A percentile compares a stretch with the other conserved stretches of the same genome.
phyloP scores from a whole-genome alignment of 2,113 vertebrate genomes.

The Pituophis catenifer region DNA sequence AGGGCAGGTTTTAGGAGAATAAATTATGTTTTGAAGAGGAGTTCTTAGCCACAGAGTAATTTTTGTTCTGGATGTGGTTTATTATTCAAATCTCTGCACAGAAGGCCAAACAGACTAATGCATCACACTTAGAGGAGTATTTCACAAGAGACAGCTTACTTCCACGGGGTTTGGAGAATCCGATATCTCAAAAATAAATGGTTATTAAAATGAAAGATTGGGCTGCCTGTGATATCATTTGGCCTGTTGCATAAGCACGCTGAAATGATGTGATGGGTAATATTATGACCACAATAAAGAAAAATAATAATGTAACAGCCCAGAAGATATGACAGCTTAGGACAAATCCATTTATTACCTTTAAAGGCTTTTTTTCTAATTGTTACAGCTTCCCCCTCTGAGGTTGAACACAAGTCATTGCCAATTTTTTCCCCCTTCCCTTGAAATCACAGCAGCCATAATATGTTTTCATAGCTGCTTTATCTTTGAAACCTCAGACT shows the following conservation, averaged over 20 bases:
- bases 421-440: background rate
- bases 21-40: slow-evolving; percentile 37
- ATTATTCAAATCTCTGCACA: slow-evolving; percentile 40
- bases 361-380: slow-evolving; percentile 54
- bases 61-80: slow-evolving; percentile 28
- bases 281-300: slow-evolving; percentile 54
- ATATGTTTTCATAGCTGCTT: slow-evolving; percentile 38
- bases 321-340: slow-evolving; percentile 50
- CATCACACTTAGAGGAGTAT: slow-evolving; percentile 39
- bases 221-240: slow-evolving; percentile 41
- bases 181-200: slow-evolving; percentile 53
- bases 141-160: slow-evolving; percentile 46
- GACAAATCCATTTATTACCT: slow-evolving; percentile 63
- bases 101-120: slow-evolving; percentile 39
- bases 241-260: slow-evolving; percentile 50
- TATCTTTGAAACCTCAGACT: slow-evolving; percentile 26
- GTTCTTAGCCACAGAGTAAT: slow-evolving; percentile 19
- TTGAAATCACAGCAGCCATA: slow-evolving; percentile 19
- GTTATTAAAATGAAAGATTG: slow-evolving; percentile 65
- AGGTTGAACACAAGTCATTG: slow-evolving; percentile 32
- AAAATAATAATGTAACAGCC: slow-evolving; percentile 55
- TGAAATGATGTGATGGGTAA: slow-evolving; percentile 59
- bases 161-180: slow-evolving; percentile 45
- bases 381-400: slow-evolving; percentile 52
- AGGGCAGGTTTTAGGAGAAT: background rate